Percentiles rank a stretch among this genome's conserved stretches.
phyloP scores from a whole-genome alignment of 2,797 vertebrate species.

The Hemibagrus guttatus region DNA sequence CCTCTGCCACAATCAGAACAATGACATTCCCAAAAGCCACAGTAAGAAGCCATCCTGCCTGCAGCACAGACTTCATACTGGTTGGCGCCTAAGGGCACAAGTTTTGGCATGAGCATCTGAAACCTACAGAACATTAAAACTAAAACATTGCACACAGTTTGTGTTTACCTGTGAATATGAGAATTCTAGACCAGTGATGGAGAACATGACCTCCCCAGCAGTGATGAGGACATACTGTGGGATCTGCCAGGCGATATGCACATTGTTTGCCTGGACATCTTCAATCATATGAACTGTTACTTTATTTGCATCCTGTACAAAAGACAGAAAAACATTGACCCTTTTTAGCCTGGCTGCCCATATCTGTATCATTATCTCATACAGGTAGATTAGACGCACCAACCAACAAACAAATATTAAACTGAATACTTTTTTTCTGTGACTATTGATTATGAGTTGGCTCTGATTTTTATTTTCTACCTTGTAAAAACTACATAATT shows the following conservation, averaged over 20 bases:
- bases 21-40: constrained; percentile 93
- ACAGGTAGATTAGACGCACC: background rate
- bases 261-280: constrained; percentile 81
- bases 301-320: constrained; percentile 63
- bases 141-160: background rate
- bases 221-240: constrained; percentile 90
- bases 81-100: constrained; percentile 79
- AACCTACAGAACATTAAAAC: background rate
- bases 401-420: too few relatives aligned
- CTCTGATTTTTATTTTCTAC: background rate
- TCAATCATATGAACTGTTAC: constrained; percentile 70
- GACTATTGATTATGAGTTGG: background rate
- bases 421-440: background rate
- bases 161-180: constrained; percentile 88
- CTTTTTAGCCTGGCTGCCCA: background rate
- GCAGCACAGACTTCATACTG: constrained; percentile 97
- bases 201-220: constrained; percentile 96
- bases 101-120: background rate
- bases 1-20: constrained; percentile 91
- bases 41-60: constrained; percentile 94
- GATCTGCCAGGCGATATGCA: constrained; percentile 91
- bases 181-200: constrained; percentile 94
- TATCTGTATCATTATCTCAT: background rate
- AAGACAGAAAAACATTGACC: background rate
- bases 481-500: background rate